phyloP scores from a whole-genome alignment of 2,113 vertebrate species.

The Limnothrissa miodon region DNA sequence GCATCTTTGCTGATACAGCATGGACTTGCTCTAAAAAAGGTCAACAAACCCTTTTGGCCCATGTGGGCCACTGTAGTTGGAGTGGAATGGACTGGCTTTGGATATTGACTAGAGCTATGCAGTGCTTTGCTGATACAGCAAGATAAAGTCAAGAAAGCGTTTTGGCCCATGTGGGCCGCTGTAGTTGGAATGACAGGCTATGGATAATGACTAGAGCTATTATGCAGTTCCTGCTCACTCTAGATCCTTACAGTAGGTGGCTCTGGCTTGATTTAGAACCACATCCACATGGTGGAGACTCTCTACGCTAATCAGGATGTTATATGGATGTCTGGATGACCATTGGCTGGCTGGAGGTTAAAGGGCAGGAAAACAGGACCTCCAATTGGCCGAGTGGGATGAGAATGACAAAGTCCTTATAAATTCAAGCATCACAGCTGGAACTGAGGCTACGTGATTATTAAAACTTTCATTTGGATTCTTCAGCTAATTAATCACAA shows the following conservation, averaged over 20 bases:
- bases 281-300: neutral
- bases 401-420: neutral
- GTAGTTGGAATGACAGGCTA: neutral
- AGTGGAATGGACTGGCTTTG: constrained; percentile 11
- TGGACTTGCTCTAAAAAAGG: neutral
- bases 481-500: no score
- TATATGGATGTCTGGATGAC: neutral
- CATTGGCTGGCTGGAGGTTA: neutral
- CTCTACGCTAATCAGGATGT: no score
- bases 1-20: neutral
- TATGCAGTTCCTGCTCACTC: neutral
- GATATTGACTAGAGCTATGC: neutral
- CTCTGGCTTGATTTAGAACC: neutral
- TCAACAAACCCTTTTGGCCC: neutral
- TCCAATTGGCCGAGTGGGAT: neutral
- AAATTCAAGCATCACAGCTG: neutral
- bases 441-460: neutral
- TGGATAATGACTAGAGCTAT: neutral
- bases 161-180: neutral
- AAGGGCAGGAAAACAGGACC: neutral
- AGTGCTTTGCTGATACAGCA: neutral
- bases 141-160: neutral
- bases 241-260: neutral
- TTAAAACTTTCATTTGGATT: neutral
- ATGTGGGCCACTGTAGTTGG: neutral